Conservation (phyloP, 1,140 invertebrate genomes). For the Drosophila jambulina region DNA sequence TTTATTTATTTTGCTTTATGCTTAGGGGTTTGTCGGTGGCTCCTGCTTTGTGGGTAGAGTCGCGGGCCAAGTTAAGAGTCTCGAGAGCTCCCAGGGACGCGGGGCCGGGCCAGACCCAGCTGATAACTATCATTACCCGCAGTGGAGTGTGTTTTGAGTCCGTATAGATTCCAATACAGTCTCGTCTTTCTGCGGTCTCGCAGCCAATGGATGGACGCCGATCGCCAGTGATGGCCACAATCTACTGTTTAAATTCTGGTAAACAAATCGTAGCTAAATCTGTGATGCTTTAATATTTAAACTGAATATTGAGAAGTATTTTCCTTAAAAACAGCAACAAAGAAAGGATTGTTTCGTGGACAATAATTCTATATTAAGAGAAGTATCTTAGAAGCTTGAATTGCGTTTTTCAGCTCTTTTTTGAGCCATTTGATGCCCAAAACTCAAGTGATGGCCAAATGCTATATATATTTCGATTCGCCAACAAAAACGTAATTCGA, state of each 20-base stretch:
- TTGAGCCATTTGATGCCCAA: no score
- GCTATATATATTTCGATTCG: no score
- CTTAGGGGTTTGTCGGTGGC: conserved; percentile 23
- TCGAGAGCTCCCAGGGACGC: conserved; percentile 20
- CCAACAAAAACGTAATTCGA: no score
- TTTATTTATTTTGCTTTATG: conserved; percentile 2
- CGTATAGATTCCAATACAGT: conserved; percentile 41
- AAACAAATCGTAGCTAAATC: background rate
- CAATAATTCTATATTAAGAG: no score
- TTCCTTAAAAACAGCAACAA: background rate
- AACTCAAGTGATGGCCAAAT: no score
- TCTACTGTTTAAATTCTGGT: background rate
- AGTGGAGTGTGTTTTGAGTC: conserved; percentile 46
- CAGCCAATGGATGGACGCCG: conserved; percentile 30
- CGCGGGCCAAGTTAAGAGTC: conserved; percentile 48
- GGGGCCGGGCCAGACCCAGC: conserved; percentile 52
- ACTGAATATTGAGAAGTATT: background rate
- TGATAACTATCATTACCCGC: conserved; percentile 81
- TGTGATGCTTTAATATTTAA: background rate
- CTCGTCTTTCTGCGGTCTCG: conserved; percentile 60
- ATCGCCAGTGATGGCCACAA: conserved; percentile 21
- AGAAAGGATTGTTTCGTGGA: background rate
- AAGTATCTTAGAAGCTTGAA: no score
- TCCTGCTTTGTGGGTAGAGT: conserved; percentile 60
- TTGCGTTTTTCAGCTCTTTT: no score